Evolutionary conservation across 1,140 invertebrate genomes (phyloP), one percentile per base, ranked within the genome.

Genomic region (Solenopsis invicta): DNA sequence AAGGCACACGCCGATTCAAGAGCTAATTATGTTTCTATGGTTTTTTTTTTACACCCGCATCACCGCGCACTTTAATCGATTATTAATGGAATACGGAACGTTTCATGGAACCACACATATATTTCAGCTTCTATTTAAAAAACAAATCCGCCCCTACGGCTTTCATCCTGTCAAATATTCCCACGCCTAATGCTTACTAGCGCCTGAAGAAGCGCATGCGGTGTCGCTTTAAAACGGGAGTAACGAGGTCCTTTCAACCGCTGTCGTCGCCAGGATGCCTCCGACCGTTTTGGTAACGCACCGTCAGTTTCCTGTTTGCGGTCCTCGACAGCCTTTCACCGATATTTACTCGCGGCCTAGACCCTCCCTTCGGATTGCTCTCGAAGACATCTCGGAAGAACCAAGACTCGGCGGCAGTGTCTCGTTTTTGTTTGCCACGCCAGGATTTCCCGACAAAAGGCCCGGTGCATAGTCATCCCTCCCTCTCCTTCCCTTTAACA

Each of bases 151-250:
- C 54, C 41, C 69, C 24, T 50, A 5, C 64, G 18, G 45, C 24
- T 77, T 80, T 62, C 64, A 87, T 72, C 61, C 61, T 72, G 75
- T 34, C 54, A 74, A 72, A 87, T 54, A 61, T 89, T 89, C 77
- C 88, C 88, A 87, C 89, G 85, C 71, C 50, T 72, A 21, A 69
- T 75, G 69, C 80, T 62, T 56, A n/a, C 48, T 45, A 24, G 45
- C 69, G 48, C 37, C 29, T 24, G 41, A 89, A 75, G 56, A 66
- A 54, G 50, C 18, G 41, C 21, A 71, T 62, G 75, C 87, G 85
- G 86, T 80, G 87, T 90, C 88, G 71, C 75, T 89, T 89, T 75
- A 82, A 92, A 92, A 92, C 90, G 91, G 91, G 89, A 93, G 92
- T 93, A 93, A 93, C 91, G 93, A 88, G 90, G 72, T 88, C 80